Base-by-base conservation (phyloP, 2,113 vertebrate genomes). In the Caranx ignobilis region DNA sequence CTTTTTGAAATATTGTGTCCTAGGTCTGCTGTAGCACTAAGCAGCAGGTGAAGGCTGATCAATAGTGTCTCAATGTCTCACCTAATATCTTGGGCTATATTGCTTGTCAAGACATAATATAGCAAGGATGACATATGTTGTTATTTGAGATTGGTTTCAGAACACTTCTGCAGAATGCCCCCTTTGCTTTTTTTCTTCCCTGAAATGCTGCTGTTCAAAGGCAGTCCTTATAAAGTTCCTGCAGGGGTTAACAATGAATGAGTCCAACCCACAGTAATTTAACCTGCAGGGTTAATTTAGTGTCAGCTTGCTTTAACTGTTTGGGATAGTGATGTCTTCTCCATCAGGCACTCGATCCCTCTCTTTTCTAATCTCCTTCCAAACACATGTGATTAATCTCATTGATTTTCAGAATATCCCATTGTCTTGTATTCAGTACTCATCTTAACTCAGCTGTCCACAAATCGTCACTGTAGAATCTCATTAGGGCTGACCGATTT, bases 271-370 rank as follows among this genome's bases (percentile, higher is more conserved):
- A 61, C 34, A 83, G 60, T 78, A 45, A 81, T 83, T 82, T 79
- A 72, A 82, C 62, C 71, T 73, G 5, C 48, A n/a, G 35, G 60
- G 79, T 85, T 73, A 89, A 60, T 75, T 15, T 76, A 61, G 60
- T 76, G 78, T 60, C 82, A 21, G 37, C 61, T 84, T 67, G 19
- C 71, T 67, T 86, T 87, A 15, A 84, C 82, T 85, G 83, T 78
- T 57, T 32, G 26, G 71, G 54, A 75, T 68, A 19, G 65, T 9
- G 3, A 50, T 66, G 34, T 55, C 48, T 76, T 68, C 1, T 10
- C 65, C 16, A 47, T 81, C 56, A 66, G 81, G 70, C 63, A 72
- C 57, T 77, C 54, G 55, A 76, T 61, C 78, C 13, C 11, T 45
- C 6, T 64, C 56, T 72, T 41, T 68, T 45, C n/a, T 74, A 8